Evolutionary conservation across 1,140 invertebrate species (phyloP), one percentile per base, ranked within the genome.

Genomic region (Aradophagus sp.): DNA sequence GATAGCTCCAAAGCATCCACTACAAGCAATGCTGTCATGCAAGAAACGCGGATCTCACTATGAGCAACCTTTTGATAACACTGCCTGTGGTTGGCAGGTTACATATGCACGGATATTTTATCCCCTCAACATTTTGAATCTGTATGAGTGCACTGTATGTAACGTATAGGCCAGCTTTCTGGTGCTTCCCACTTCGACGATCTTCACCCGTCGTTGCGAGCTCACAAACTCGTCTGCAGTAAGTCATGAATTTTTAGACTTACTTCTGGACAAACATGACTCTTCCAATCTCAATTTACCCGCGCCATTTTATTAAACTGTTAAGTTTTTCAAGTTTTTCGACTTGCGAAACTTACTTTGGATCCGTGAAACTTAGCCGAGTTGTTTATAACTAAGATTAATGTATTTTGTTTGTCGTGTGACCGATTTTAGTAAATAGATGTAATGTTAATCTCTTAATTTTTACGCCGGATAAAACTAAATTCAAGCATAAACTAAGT

Each of bases 101-200:
- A 47, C 48, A 63, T 55, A 41, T 45, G 39, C 26, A 56, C 15
- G 20, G 27, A 41, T 47, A 63, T 47, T 63, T 63, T 63, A 45
- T 63, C 39, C 48, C 38, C 41, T 47, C 48, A 63, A 23, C 34
- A 53, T 52, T 55, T 11, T 31, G 42, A 63, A 63, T 63, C 41
- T 55, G 59, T 55, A 45, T 55, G 48, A 31, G 32, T 63, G 48
- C 32, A 32, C 26, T 13, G 12, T 38, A 36, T 19, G 34, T 48
- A 47, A 56, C 36, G 16, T 35, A 47, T 36, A 56, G 50, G 50
- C 62, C 29, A n/a, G n/a, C 50, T 53, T 63, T 55, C 61, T 27
- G 20, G 50, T 39, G 50, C 48, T 47, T 55, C 34, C 35, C 42
- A 55, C 41, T 55, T 65, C 32, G 34, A 41, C 50, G 34, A 65